Percentiles rank a stretch among this genome's conserved stretches.
Evolutionary conservation across 2,888 invertebrate genomes (phyloP).

Genomic region (Imbricaverruca yamaguchii): DNA sequence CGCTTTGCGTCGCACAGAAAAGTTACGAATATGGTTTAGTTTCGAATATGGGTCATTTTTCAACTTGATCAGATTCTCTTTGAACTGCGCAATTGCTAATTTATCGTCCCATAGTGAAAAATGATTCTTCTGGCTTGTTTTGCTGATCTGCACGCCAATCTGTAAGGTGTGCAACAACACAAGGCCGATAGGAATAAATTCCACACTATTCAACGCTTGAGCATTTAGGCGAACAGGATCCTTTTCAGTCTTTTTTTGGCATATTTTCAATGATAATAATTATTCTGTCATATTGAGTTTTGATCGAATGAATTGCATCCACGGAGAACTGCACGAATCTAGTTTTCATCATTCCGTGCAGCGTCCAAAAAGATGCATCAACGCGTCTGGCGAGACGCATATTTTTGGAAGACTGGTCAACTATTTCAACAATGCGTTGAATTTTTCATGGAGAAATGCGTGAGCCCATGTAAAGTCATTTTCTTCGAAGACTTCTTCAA

Average conservation of each 20-base stretch:
- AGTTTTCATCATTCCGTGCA: background rate
- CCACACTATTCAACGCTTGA: background rate
- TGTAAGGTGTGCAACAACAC: background rate
- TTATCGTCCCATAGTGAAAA: background rate
- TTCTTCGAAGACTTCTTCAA: background rate
- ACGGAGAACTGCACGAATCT: background rate
- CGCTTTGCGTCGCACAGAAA: too few species aligned
- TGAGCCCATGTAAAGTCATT: background rate
- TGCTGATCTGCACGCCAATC: background rate
- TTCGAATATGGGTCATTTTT: background rate
- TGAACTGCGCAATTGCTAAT: background rate
- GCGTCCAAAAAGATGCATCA: background rate
- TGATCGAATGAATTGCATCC: too few species aligned
- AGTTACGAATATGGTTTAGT: too few species aligned
- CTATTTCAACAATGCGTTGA: too few species aligned
- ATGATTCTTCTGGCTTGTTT: background rate
- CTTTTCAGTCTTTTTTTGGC: too few species aligned
- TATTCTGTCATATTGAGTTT: background rate
- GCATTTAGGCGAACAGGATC: too few species aligned
- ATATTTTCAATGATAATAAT: background rate
- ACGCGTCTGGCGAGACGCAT: background rate
- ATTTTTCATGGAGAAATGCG: background rate
- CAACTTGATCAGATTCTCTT: too few species aligned
- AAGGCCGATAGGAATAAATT: background rate
- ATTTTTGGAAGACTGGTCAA: too few species aligned